Base-by-base conservation (phyloP, 2,888 invertebrate species). In the Pediacus dermestoides region DNA sequence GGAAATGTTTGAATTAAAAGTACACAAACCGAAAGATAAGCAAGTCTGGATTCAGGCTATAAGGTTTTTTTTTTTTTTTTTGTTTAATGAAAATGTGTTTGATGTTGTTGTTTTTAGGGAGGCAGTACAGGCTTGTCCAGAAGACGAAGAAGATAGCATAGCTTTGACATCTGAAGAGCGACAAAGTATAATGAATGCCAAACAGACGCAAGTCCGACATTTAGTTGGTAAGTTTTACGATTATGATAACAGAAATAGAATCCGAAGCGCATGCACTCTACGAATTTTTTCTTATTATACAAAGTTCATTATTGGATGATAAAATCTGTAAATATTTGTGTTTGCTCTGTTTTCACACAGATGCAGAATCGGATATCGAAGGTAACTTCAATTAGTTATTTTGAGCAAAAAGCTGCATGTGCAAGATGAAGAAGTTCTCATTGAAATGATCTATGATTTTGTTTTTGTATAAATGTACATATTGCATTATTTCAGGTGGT, bases 1-100 rank as follows among this genome's bases (percentile, higher is more conserved):
- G 0, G 95, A 95, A 74, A 95, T 96, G 94, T 95, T 94, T 65
- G 95, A 95, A 65, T 73, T 96, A 34, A 82, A 93, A 61, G 81
- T 84, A 14, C 88, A 89, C 59, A 80, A 87, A 48, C 91, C 91
- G 16, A 89, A 90, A 67, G 92, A 94, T 58, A 88, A 91, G 62
- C 85, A 86, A 59, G 73, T 79, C 7, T 95, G 95, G 95, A 90
- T 94, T 63, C 83, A 85, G 59, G 81, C 86, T 22, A 85, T 95
- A 55, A 78, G 90, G 76, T 82, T 64, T 50, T 16, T 37, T 42
- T 10, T 4, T 6, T 8, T 18, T 16, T 7, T 26, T 9, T 16
- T 6, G 7, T 31, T 34, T 13, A 21, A 21, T 4, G 8, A 18
- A 6, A n/a, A n/a, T n/a, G n/a, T n/a, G n/a, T n/a, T n/a, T n/a